phyloP scores from a whole-genome alignment of 1,140 invertebrate species.

The Phocides pigmalion region DNA sequence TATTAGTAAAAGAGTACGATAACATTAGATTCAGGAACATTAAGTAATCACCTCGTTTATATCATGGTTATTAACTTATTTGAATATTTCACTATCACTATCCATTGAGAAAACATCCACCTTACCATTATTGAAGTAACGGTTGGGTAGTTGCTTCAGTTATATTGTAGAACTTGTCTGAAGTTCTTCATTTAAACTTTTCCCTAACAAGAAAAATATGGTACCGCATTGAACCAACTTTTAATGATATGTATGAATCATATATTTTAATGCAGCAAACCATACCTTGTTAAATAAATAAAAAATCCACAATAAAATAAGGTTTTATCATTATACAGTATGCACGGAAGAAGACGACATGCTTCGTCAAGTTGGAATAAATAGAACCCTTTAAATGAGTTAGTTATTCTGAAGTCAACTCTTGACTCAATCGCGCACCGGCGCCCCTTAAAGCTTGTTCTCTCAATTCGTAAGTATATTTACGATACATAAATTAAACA shows the following conservation, averaged over 20 bases:
- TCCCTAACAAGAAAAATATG: not conserved
- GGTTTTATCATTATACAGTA: conserved; percentile 2
- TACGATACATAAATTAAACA: not conserved
- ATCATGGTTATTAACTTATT: too few species aligned
- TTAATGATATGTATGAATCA: not conserved
- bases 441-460: conserved; percentile 11
- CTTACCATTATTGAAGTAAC: not conserved
- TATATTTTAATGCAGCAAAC: not conserved
- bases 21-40: too few species aligned
- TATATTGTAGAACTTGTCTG: not conserved
- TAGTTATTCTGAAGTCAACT: conserved; percentile 17
- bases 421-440: conserved; percentile 4
- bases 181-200: not conserved
- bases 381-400: conserved; percentile 18
- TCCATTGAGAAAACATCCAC: too few species aligned
- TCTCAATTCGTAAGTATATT: not conserved
- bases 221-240: not conserved
- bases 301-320: conserved; percentile 6
- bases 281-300: not conserved
- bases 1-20: too few species aligned
- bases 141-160: not conserved
- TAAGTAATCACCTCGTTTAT: too few species aligned
- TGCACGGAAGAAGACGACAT: conserved; percentile 12
- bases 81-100: too few species aligned
- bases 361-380: conserved; percentile 7